Evolutionary conservation across 2,113 vertebrate species (phyloP), one percentile per base, ranked within the genome.

Genomic region (Prinia subflava): DNA sequence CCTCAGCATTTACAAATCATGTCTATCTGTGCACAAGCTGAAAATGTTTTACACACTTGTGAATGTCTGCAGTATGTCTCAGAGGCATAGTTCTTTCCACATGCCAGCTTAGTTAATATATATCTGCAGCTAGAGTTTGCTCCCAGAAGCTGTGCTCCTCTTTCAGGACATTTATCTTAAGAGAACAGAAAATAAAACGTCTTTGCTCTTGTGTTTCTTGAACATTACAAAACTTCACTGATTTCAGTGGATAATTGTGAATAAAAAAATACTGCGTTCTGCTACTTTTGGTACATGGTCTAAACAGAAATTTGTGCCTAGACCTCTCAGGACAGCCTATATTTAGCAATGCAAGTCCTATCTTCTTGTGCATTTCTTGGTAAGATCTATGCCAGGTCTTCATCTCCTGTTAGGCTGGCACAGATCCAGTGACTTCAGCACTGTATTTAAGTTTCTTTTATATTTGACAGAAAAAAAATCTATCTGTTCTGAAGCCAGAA

Each of bases 1-100:
- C 57, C 71, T 95, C 91, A 49, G 67, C 95, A 90, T 95, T 97
- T 97, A 93, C 91, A 97, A 96, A 71, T 83, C 64, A 79, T 7
- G 42, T 31, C 75, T 92, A 67, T 80, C 80, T 68, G 9, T 59
- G 46, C 30, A 7, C 65, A 91, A 65, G 41, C 70, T 90, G 63
- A 68, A 89, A 90, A 89, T 62, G 56, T 46, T 97, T 94, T 67
- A 70, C 47, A 81, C 64, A 44, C 44, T 75, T 59, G 62, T 42
- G 77, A 92, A 84, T 0, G 10, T 42, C 87, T 74, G 93, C 56
- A 93, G 37, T 27, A 17, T 15, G 33, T 70, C 69, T 76, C 49
- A 18, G 17, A 76, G 67, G 22, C 49, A 25, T 3, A 49, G 25
- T 2, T 57, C 37, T 71, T 64, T 68, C 77, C 27, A 31, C 9